Base-by-base conservation (phyloP, 2,888 invertebrate genomes). In the Hypomecis punctinalis region DNA sequence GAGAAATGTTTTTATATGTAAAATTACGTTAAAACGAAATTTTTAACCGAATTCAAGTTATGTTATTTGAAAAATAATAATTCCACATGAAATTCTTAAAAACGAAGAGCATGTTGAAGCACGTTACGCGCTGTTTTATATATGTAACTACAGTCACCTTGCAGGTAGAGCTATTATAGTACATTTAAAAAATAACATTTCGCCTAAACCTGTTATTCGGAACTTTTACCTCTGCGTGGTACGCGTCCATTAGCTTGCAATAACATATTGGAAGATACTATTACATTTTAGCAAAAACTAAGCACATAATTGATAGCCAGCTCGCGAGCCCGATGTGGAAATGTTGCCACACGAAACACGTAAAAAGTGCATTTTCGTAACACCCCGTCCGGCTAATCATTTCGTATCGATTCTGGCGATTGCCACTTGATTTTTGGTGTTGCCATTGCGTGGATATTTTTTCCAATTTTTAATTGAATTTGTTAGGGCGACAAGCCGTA, bases 351-450 rank as follows among this genome's bases (percentile, higher is more conserved):
- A 72, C 62, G 67, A 71, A 37, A 75, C 48, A 62, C 51, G 49
- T 43, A 79, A 77, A 76, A 83, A 79, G 74, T 68, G 67, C 69
- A 70, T 79, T 81, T 83, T 82, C 82, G 80, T 78, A 83, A 82
- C 75, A 63, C 61, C 60, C 71, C 72, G 75, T 71, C 75, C 71
- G 74, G 69, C 69, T 64, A 69, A 74, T 76, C 74, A 72, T 70
- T 72, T 68, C 64, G 49, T 64, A 70, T 72, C 71, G 74, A 76
- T 75, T 75, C 73, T 73, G 56, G 71, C 70, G 72, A 76, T 75
- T 72, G 65, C 66, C 46, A 59, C 54, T 58, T 33, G 61, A 55
- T 56, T 60, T 63, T 43, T 64, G 52, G 72, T 71, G 73, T 75
- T 77, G 74, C 71, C 69, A 76, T 71, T 62, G 57, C 46, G 10